Evolutionary conservation across 2,797 vertebrate species (phyloP), one percentile per base, ranked within the genome.

Genomic region (Typhlichthys eigenmanni): DNA sequence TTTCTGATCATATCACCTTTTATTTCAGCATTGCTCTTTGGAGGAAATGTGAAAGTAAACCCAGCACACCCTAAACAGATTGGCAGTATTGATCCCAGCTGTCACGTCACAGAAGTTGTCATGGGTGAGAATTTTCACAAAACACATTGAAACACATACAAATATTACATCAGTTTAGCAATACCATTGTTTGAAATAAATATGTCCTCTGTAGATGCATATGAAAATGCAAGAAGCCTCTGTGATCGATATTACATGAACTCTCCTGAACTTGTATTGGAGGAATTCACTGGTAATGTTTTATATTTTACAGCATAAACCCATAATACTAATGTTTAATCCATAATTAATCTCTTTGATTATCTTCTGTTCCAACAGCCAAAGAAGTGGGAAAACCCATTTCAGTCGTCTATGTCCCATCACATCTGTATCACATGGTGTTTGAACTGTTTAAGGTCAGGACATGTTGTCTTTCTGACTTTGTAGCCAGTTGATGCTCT

Each of bases 361-460:
- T 12, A 0, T 72, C 76, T 88, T 72, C 75, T 84, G 13, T 82
- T 54, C 72, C 7, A 72, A 50, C 89, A 97, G 96, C 69, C 66
- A 93, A 96, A 89, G 95, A 94, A 62, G 81, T 88, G 65, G 94
- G 80, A 52, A 94, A 93, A 32, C 93, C 94, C 51, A 87, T 95
- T 80, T 92, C 92, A 47, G 91, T 99, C 87, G 96, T 98, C 50
- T 99, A 99, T 38, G 96, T 99, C 64, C 98, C 98, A 10, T 99
- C 98, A 46, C 98, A 99, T 87, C 91, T 99, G 66, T 98, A 98
- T 88, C 97, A 99, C 79, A 99, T 99, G 97, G 93, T 98, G 81
- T 99, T 99, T 87, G 97, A 99, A 86, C 95, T 99, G 78, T 98
- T 98, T 87, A 99, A 99, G 96, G 98, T 99, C 85, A 53, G 63